Conservation (phyloP, 1,140 invertebrate genomes). For the Drosophila pandora region DNA sequence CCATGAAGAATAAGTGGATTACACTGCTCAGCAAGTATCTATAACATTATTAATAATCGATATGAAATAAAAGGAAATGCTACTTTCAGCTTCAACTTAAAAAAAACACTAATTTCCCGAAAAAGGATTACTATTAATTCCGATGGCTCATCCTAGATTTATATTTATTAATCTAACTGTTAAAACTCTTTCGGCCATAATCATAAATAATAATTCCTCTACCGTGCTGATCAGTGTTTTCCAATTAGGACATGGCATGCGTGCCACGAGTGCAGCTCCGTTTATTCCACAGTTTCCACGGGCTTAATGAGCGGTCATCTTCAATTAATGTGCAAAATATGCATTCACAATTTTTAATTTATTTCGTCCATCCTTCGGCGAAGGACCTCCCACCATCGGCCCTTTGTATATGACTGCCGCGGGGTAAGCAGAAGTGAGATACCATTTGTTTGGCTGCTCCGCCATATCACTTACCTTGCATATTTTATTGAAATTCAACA, state of each 20-base stretch:
- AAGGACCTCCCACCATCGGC: not conserved
- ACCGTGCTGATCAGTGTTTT: conserved; percentile 27
- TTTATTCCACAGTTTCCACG: conserved; percentile 50
- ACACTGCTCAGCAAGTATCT: conserved; percentile 24
- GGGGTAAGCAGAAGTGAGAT: not conserved
- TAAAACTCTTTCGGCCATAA: too few species aligned
- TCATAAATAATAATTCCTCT: accelerated
- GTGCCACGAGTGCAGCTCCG: conserved; percentile 52
- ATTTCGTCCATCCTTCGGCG: conserved; percentile 31
- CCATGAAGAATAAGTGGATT: conserved; percentile 41
- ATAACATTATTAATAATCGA: too few species aligned
- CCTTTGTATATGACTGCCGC: not conserved
- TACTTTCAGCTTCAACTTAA: too few species aligned
- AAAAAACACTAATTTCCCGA: too few species aligned
- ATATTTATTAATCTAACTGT: too few species aligned
- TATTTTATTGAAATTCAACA: conserved; percentile 78
- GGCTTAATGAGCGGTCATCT: conserved; percentile 62
- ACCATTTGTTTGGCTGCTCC: not conserved
- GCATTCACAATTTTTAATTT: conserved; percentile 55
- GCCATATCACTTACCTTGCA: conserved; percentile 62
- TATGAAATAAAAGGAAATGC: too few species aligned
- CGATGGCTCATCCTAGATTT: too few species aligned
- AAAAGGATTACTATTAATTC: too few species aligned
- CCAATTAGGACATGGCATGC: conserved; percentile 52
- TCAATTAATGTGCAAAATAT: conserved; percentile 66